These are phyloP conservation scores for Buphagus erythrorhynchus DNA, from an alignment of 2,797 vertebrate genomes.

Conservation along the genomic window DNA sequence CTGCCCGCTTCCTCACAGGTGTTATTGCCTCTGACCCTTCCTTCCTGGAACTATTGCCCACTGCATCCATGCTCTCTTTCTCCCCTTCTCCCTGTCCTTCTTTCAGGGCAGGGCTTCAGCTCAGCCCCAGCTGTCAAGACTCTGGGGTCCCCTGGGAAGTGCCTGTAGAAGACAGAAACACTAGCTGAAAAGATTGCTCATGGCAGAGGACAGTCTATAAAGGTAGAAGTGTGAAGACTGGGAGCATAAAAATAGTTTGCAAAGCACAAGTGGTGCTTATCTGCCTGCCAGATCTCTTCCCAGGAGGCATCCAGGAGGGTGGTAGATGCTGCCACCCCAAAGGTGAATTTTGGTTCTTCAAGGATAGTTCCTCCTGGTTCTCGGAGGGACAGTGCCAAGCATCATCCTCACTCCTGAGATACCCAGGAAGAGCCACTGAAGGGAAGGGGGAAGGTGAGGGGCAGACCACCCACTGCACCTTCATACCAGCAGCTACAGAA, in stretches of 20 bases:
- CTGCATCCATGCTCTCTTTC: rapidly evolving
- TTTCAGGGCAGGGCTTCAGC: background rate
- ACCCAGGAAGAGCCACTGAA: rapidly evolving
- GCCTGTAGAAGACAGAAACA: background rate
- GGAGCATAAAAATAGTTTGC: background rate
- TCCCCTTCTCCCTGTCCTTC: background rate
- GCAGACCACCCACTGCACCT: rapidly evolving
- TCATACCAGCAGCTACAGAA: rapidly evolving
- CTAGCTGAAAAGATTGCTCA: background rate
- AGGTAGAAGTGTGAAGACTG: rapidly evolving
- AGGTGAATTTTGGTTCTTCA: background rate
- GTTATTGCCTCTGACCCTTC: background rate
- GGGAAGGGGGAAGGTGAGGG: rapidly evolving
- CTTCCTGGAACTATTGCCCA: background rate
- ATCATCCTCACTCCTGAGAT: background rate
- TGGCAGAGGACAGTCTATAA: background rate
- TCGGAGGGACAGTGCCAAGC: rapidly evolving
- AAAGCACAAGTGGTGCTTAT: background rate
- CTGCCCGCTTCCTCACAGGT: rapidly evolving
- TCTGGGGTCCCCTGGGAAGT: rapidly evolving
- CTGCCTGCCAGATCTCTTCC: background rate
- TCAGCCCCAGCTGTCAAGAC: background rate
- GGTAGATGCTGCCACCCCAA: background rate
- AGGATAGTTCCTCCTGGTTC: background rate
- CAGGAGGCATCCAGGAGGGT: background rate